Evolutionary conservation across 1,140 invertebrate species (phyloP), one percentile per base, ranked within the genome.

Genomic region (Ostrea edulis): DNA sequence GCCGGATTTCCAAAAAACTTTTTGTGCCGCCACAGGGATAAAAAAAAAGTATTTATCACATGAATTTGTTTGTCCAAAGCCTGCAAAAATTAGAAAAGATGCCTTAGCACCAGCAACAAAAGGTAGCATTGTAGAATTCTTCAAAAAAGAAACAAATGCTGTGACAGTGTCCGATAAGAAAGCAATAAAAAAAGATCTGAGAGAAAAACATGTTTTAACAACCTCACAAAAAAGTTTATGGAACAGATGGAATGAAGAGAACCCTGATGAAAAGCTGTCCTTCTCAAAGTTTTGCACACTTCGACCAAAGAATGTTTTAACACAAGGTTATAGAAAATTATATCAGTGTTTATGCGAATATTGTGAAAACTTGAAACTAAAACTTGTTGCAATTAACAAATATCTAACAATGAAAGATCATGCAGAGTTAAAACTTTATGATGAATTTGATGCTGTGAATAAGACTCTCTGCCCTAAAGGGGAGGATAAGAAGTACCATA

Each of bases 281-380:
- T 29, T 52, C 9, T 55, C 25, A 12, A 87, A 83, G 83, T 68
- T 87, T 44, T 20, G n/a, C 12, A 77, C 77, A 86, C 52, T 81
- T 11, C 77, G 54, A 84, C 77, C 77, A 58, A 62, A 71, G 9
- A 25, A 62, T 52, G 82, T 87, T 83, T 12, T 44, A 44, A 55
- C 55, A 7, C 71, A n/a, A 86, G 25, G 54, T 53, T 2, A 11
- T 83, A 65, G 81, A 68, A 83, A 87, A 71, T 51, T 84, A 8
- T 12, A 65, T 11, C 86, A 84, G 44, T 87, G 81, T 20, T 17
- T 87, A 44, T 87, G 86, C 68, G 86, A 87, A 35, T 87, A 87
- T 52, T 87, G 62, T 65, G 86, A 87, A 65, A 87, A 87, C 25
- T 29, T 87, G n/a, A 62, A 51, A 7, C 68, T 87, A 22, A 87